Conservation (phyloP, 2,113 vertebrate species). For the Meleagris gallopavo region DNA sequence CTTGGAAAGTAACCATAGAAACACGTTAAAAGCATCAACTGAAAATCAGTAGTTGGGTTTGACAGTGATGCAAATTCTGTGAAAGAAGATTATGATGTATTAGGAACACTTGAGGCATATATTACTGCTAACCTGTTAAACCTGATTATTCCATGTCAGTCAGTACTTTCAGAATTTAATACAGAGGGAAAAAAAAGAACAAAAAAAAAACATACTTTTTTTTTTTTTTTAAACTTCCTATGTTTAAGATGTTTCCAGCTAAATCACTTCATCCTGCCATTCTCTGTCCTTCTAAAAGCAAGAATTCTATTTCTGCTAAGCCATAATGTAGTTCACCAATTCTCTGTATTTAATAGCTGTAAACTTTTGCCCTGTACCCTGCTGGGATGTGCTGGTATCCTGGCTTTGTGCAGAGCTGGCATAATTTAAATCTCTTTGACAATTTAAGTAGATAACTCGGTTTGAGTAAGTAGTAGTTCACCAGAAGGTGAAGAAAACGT, state of each 20-base stretch:
- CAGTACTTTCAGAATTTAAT: slow-evolving; percentile 42
- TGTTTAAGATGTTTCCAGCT: slow-evolving; percentile 30
- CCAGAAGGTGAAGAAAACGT: slow-evolving; percentile 47
- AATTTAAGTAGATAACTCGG: slow-evolving; percentile 42
- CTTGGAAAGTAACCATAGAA: slow-evolving; percentile 87
- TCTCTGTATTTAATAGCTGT: slow-evolving; percentile 50
- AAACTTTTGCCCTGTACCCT: slow-evolving; percentile 54
- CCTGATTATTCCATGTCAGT: slow-evolving; percentile 33
- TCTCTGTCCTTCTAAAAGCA: slow-evolving; percentile 24
- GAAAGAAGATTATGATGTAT: slow-evolving; percentile 69
- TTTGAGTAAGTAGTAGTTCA: slow-evolving; percentile 63
- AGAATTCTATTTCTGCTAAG: slow-evolving; percentile 40
- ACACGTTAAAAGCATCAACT: slow-evolving; percentile 72
- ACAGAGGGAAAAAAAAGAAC: not conserved
- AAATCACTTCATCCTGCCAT: slow-evolving; percentile 46
- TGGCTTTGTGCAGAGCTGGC: slow-evolving; percentile 40
- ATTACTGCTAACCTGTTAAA: slow-evolving; percentile 67
- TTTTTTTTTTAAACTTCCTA: not conserved
- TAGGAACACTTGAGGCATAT: slow-evolving; percentile 38
- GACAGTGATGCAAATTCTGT: slow-evolving; percentile 69
- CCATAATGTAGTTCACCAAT: slow-evolving; percentile 27
- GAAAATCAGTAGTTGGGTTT: slow-evolving; percentile 64
- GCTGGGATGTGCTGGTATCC: slow-evolving; percentile 15
- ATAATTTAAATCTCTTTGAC: slow-evolving; percentile 54
- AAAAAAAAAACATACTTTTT: not conserved